These are phyloP conservation scores for Anhinga anhinga DNA, from an alignment of 2,113 vertebrate species.

Conservation along the genomic window DNA sequence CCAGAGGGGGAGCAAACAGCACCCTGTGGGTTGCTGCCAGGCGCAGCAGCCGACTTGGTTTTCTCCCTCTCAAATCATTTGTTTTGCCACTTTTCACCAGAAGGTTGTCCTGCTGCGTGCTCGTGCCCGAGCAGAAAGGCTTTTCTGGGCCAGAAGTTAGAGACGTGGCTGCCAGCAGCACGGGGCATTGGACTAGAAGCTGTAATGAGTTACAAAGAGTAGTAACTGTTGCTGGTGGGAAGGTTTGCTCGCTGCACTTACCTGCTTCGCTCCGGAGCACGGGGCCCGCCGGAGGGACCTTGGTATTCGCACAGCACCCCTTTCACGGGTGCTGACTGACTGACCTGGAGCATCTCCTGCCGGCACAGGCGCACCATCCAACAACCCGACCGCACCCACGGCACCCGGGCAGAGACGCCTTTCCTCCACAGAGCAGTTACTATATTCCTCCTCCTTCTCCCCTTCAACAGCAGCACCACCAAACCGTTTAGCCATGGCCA, in stretches of 20 bases:
- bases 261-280: not conserved
- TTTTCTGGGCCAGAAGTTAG: not conserved
- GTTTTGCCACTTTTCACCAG: not conserved
- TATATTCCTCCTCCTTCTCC: not conserved
- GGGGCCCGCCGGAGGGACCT: too few relatives aligned
- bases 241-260: fast-evolving
- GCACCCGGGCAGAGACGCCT: fast-evolving
- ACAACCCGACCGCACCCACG: fast-evolving
- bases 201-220: fast-evolving
- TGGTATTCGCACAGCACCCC: not conserved
- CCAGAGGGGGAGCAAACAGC: not conserved
- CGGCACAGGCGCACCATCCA: not conserved
- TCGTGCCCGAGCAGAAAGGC: fast-evolving
- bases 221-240: not conserved
- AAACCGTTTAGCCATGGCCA: fast-evolving
- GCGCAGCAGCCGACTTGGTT: not conserved
- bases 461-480: not conserved
- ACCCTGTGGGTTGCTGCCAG: fast-evolving
- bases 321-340: not conserved
- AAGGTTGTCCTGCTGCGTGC: not conserved
- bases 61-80: not conserved
- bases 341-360: not conserved
- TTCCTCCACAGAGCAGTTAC: fast-evolving
- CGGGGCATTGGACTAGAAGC: not conserved
- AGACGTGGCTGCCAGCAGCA: not conserved